These are phyloP conservation scores for Ephialtes manifestator DNA, from an alignment of 2,888 invertebrate species.

Conservation along the genomic window DNA sequence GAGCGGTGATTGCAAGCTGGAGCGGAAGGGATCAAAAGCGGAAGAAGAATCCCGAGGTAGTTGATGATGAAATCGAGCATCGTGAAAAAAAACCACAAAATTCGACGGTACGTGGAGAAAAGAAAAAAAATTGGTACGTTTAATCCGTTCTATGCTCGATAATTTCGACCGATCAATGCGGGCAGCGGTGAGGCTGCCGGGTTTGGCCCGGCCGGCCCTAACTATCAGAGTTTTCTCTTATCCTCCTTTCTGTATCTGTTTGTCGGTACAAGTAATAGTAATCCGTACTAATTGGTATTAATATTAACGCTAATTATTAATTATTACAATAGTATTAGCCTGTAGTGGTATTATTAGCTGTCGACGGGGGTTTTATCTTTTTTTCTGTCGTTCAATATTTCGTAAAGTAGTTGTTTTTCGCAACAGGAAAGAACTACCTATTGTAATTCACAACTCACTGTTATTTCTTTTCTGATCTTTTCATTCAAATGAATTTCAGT, in stretches of 20 bases:
- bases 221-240: slow-evolving; percentile 46
- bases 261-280: slow-evolving; percentile 50
- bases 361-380: slow-evolving; percentile 49
- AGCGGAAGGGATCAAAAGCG: slow-evolving; percentile 72
- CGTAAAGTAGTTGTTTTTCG: slow-evolving; percentile 27
- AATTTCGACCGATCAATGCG: slow-evolving; percentile 34
- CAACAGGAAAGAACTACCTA: slow-evolving; percentile 65
- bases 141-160: slow-evolving; percentile 36
- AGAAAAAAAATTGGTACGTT: slow-evolving; percentile 28
- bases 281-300: slow-evolving; percentile 62
- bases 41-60: slow-evolving; percentile 72
- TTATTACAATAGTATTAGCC: slow-evolving; percentile 67
- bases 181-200: slow-evolving; percentile 46
- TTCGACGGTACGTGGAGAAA: slow-evolving; percentile 51
- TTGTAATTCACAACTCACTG: slow-evolving; percentile 66
- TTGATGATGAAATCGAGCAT: slow-evolving; percentile 64
- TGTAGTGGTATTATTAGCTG: slow-evolving; percentile 63
- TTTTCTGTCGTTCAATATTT: slow-evolving; percentile 21
- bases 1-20: slow-evolving; percentile 30
- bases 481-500: slow-evolving; percentile 61
- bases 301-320: slow-evolving; percentile 67
- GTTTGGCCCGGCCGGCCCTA: slow-evolving; percentile 43
- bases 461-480: slow-evolving; percentile 52
- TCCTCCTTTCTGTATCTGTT: slow-evolving; percentile 44
- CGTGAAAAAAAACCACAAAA: slow-evolving; percentile 58